A percentile compares a stretch with the other conserved stretches of the same genome.
These are phyloP conservation scores for Temnopleurus reevesii DNA, from an alignment of 53 echinoderm and acorn worm genomes.

Conservation along the genomic window DNA sequence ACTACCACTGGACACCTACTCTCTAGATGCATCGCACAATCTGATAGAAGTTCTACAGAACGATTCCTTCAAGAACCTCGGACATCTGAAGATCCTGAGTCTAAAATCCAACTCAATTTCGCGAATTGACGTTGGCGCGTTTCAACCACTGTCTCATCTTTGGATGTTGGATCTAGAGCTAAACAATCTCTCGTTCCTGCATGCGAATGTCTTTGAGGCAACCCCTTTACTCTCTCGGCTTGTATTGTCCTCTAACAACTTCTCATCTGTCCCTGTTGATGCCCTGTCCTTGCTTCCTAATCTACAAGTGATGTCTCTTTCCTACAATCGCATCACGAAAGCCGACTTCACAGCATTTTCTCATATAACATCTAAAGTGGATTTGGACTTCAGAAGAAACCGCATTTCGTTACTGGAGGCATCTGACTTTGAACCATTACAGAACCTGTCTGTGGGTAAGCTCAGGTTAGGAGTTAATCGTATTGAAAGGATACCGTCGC, in stretches of 20 bases:
- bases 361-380: not conserved
- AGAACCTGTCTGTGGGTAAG: not conserved
- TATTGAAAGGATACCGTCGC: not conserved
- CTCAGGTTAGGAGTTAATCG: not conserved
- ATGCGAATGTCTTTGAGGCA: not conserved
- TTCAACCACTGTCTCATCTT: not conserved
- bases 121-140: not conserved
- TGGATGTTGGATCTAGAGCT: not conserved
- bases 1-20: not conserved
- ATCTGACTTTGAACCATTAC: constrained; percentile 10
- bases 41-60: not conserved
- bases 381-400: not conserved
- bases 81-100: not conserved
- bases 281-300: not conserved
- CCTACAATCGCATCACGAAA: not conserved
- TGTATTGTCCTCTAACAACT: not conserved
- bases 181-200: not conserved
- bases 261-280: not conserved
- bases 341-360: not conserved
- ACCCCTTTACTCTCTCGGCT: not conserved
- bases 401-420: not conserved
- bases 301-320: not conserved
- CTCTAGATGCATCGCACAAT: not conserved
- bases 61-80: not conserved
- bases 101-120: not conserved